Evolutionary conservation across 1,140 invertebrate genomes (phyloP), one percentile per base, ranked within the genome.

Genomic region (Uloborus diversus): DNA sequence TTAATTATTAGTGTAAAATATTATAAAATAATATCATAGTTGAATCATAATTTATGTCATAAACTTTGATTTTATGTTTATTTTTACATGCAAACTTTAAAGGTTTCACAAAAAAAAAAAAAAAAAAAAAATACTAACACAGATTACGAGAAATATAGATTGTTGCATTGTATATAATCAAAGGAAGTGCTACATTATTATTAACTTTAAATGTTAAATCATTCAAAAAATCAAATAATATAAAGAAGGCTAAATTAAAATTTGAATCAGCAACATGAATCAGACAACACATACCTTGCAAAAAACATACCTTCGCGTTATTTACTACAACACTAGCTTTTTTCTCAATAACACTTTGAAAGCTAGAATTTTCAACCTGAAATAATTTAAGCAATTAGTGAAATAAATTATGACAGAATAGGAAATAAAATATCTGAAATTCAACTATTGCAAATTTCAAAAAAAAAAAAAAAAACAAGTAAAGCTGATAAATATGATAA

Each of bases 301-400:
- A 51, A 49, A 75, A 57, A 75, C 71, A 75, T 75, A 75, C 71
- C 71, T 75, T 75, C 57, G 59, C 71, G 62, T 75, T 75, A 64
- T 75, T 75, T 14, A 64, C 27, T 17, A 75, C 64, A 13, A 64
- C 32, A 14, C 59, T 53, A 7, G 59, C 51, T 75, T 64, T 75
- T 33, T 75, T 75, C 17, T 75, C 57, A 11, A 75, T 51, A 32
- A 75, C 59, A 17, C 14, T 42, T 51, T 42, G 56, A 33, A 75
- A 75, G 27, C 37, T 7, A 25, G 71, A 51, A 33, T 75, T 75
- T 75, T 75, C 71, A 2, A 75, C 71, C 71, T 75, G 49, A 11
- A 42, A 23, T 11, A 32, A 25, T 11, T 25, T 61, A 9, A 30
- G 13, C 2, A 13, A 3, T 61, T 30, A 28, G 27, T 11, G 13